Percentiles rank a stretch among this genome's conserved stretches.
Evolutionary conservation across 2,888 invertebrate species (phyloP).

Genomic region (Stenodera caucasica): DNA sequence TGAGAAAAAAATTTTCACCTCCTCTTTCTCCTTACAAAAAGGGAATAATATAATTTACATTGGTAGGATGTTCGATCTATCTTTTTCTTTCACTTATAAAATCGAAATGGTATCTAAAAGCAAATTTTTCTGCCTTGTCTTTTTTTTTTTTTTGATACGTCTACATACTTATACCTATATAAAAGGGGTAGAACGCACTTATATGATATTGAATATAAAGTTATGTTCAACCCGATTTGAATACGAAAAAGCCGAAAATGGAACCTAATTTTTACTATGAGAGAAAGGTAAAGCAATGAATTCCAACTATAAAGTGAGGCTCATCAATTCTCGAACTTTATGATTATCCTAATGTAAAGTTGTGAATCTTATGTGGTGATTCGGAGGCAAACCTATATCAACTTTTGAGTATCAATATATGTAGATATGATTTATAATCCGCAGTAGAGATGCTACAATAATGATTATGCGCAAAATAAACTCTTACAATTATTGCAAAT

Average conservation of each 20-base stretch:
- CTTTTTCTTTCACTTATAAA: too few relatives aligned
- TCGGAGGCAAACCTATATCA: not conserved
- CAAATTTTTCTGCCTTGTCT: not conserved
- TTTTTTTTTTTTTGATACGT: not conserved
- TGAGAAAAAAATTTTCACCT: not conserved
- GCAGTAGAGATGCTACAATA: too few relatives aligned
- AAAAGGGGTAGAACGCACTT: conserved; percentile 37
- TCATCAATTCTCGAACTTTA: conserved; percentile 30
- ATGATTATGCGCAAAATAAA: too few relatives aligned
- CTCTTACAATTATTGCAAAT: too few relatives aligned
- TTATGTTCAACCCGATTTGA: conserved; percentile 49
- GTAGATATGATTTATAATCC: not conserved
- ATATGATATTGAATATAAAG: conserved; percentile 51
- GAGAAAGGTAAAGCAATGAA: conserved; percentile 1
- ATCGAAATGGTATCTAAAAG: too few relatives aligned
- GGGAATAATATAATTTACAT: too few relatives aligned
- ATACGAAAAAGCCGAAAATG: conserved; percentile 46
- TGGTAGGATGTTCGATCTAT: not conserved
- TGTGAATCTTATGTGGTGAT: conserved; percentile 19
- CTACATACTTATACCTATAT: conserved; percentile 12
- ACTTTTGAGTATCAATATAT: not conserved
- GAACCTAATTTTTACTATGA: conserved; percentile 41
- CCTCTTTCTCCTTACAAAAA: too few relatives aligned
- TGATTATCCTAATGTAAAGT: conserved; percentile 26
- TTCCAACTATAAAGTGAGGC: conserved; percentile 27